These are phyloP conservation scores for Rosalia funebris DNA, from an alignment of 2,888 invertebrate genomes.

Conservation along the genomic window DNA sequence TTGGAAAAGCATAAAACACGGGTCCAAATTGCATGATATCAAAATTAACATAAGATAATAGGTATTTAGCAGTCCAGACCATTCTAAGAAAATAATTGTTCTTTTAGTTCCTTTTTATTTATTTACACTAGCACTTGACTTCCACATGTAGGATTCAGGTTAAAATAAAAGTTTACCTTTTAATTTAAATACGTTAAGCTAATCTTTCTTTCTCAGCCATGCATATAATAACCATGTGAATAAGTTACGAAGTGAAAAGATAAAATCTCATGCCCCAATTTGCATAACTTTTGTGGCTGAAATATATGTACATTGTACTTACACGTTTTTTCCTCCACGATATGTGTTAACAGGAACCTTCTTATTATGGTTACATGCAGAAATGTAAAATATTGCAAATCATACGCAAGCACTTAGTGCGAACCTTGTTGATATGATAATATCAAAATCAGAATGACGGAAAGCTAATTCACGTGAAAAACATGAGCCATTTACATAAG, in stretches of 20 bases:
- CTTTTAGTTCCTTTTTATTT: too few relatives aligned
- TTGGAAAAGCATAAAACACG: too few relatives aligned
- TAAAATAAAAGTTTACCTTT: slow-evolving; percentile 27
- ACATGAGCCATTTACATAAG: slow-evolving; percentile 17
- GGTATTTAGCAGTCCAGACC: too few relatives aligned
- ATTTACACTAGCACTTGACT: too few relatives aligned
- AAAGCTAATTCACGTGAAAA: slow-evolving; percentile 14
- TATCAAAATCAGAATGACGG: slow-evolving; percentile 4
- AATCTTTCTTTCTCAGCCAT: slow-evolving; percentile 43
- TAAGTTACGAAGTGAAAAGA: slow-evolving; percentile 41
- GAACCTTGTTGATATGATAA: slow-evolving; percentile 15
- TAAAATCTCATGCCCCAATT: slow-evolving; percentile 39
- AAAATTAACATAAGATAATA: too few relatives aligned
- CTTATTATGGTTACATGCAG: slow-evolving; percentile 21
- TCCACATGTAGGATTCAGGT: slow-evolving; percentile 9
- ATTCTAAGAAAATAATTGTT: too few relatives aligned
- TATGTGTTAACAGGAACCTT: slow-evolving; percentile 29
- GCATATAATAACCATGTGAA: slow-evolving; percentile 47
- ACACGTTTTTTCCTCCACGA: slow-evolving; percentile 25
- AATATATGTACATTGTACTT: slow-evolving; percentile 21
- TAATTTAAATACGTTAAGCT: slow-evolving; percentile 39
- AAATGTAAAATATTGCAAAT: slow-evolving; percentile 22
- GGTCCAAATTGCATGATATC: too few relatives aligned
- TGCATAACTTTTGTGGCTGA: slow-evolving; percentile 43
- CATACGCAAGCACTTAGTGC: slow-evolving; percentile 5